phyloP scores from a whole-genome alignment of 1,140 invertebrate genomes.

The Aethina tumida region DNA sequence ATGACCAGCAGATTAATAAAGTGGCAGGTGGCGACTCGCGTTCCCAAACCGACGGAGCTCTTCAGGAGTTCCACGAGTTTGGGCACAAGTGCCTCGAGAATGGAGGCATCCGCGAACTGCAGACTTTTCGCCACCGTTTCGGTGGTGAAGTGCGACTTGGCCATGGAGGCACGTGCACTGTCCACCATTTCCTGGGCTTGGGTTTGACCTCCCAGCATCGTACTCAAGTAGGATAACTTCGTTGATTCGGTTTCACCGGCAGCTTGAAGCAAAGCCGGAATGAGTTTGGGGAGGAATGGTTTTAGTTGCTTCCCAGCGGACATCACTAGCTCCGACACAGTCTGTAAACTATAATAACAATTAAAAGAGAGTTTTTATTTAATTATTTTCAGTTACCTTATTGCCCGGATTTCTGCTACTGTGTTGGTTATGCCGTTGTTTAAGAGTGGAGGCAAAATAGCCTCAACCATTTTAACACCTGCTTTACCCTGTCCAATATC shows the following conservation, averaged over 20 bases:
- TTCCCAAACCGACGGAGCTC: constrained; percentile 68
- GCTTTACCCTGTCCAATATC: constrained; percentile 68
- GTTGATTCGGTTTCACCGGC: constrained; percentile 75
- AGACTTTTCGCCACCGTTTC: constrained; percentile 82
- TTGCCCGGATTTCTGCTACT: constrained; percentile 66
- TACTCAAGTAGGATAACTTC: constrained; percentile 69
- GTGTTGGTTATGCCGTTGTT: constrained; percentile 68
- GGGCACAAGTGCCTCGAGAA: constrained; percentile 69
- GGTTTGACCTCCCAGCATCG: constrained; percentile 53
- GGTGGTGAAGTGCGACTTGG: constrained; percentile 76
- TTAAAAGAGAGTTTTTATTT: constrained; percentile 5
- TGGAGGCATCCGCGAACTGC: constrained; percentile 66
- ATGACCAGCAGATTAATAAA: constrained; percentile 65
- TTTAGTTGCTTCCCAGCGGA: constrained; percentile 67
- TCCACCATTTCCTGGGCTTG: constrained; percentile 65
- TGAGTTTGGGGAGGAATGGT: constrained; percentile 67
- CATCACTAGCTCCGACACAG: constrained; percentile 73
- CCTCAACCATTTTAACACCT: constrained; percentile 62
- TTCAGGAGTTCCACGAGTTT: constrained; percentile 74
- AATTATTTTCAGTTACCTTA: constrained; percentile 43
- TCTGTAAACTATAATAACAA: constrained; percentile 55
- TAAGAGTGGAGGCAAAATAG: constrained; percentile 70
- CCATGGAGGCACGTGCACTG: constrained; percentile 61
- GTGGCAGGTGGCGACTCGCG: constrained; percentile 75
- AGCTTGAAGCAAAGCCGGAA: constrained; percentile 74